Conservation (phyloP, 2,888 invertebrate genomes). For the Agrilus mali region DNA sequence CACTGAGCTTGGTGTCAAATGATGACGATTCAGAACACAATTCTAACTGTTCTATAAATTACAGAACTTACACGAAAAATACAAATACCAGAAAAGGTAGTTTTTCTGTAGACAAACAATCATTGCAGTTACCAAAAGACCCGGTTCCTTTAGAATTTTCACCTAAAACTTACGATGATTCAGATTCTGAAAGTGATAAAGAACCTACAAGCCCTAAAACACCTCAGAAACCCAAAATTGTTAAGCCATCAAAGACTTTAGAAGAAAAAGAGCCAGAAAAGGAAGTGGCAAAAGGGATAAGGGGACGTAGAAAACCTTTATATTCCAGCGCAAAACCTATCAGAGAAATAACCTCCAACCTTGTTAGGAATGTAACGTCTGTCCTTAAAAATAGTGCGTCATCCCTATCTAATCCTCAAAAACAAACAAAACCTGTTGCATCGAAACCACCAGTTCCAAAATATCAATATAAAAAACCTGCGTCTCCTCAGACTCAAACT, state of each 20-base stretch:
- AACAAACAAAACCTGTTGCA: neutral
- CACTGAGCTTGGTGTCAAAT: constrained; percentile 56
- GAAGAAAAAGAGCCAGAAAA: constrained; percentile 28
- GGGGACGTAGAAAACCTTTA: constrained; percentile 56
- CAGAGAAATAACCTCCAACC: constrained; percentile 25
- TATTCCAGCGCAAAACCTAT: constrained; percentile 36
- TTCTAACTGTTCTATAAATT: constrained; percentile 42
- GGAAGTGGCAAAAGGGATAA: constrained; percentile 23
- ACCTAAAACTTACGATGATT: neutral
- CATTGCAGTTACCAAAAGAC: constrained; percentile 19
- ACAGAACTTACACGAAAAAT: constrained; percentile 45
- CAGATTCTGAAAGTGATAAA: constrained; percentile 31
- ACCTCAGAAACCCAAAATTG: constrained; percentile 44
- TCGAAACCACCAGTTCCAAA: neutral
- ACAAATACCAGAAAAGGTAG: constrained; percentile 26
- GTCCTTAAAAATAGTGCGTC: constrained; percentile 14
- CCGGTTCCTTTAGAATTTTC: neutral
- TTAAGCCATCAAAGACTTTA: constrained; percentile 38
- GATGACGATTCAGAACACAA: constrained; percentile 58
- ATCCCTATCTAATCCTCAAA: neutral
- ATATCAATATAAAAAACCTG: too few relatives aligned
- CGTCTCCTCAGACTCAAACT: too few relatives aligned
- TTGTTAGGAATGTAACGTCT: constrained; percentile 27
- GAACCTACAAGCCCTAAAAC: constrained; percentile 20
- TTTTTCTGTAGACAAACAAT: constrained; percentile 16